A percentile compares a stretch with the other conserved stretches of the same genome.
phyloP scores from a whole-genome alignment of 2,888 invertebrate genomes.

The Lycaena phlaeas region DNA sequence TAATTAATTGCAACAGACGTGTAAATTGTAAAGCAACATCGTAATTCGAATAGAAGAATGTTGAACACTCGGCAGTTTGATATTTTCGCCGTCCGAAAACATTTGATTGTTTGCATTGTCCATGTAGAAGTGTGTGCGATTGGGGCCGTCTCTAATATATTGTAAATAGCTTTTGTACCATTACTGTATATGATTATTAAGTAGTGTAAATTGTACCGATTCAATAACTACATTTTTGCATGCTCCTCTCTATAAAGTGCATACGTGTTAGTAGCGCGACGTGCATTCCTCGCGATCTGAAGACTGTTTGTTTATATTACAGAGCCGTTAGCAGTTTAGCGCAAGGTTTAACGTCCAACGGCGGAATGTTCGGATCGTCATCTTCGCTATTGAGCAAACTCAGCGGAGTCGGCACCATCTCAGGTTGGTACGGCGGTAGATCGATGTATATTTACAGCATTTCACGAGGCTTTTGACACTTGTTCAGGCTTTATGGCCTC shows the following conservation, averaged over 20 bases:
- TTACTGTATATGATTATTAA: not conserved
- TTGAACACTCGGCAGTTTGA: not conserved
- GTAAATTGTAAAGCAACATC: slow-evolving; percentile 7
- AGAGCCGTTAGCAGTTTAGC: slow-evolving; percentile 70
- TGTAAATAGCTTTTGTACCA: slow-evolving; percentile 6
- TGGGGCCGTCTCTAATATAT: not conserved
- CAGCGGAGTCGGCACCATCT: slow-evolving; percentile 65
- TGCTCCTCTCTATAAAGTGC: not conserved
- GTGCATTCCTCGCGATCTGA: slow-evolving; percentile 17
- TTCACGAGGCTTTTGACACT: slow-evolving; percentile 7
- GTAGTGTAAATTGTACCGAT: slow-evolving; percentile 4
- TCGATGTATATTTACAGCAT: slow-evolving; percentile 21
- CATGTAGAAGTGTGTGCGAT: not conserved
- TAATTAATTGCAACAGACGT: not conserved
- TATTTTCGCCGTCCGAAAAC: not conserved
- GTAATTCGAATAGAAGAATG: not conserved
- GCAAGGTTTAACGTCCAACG: slow-evolving; percentile 76
- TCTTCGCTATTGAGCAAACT: slow-evolving; percentile 75
- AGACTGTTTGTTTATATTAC: slow-evolving; percentile 39
- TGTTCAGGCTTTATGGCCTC: too few relatives aligned
- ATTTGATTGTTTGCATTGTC: not conserved
- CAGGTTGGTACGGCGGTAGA: slow-evolving; percentile 46
- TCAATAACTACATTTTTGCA: slow-evolving; percentile 8
- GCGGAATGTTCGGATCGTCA: slow-evolving; percentile 83
- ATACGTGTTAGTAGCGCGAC: slow-evolving; percentile 14